These are phyloP conservation scores for Paradisaea rubra DNA, from an alignment of 2,113 vertebrate species.

Conservation along the genomic window DNA sequence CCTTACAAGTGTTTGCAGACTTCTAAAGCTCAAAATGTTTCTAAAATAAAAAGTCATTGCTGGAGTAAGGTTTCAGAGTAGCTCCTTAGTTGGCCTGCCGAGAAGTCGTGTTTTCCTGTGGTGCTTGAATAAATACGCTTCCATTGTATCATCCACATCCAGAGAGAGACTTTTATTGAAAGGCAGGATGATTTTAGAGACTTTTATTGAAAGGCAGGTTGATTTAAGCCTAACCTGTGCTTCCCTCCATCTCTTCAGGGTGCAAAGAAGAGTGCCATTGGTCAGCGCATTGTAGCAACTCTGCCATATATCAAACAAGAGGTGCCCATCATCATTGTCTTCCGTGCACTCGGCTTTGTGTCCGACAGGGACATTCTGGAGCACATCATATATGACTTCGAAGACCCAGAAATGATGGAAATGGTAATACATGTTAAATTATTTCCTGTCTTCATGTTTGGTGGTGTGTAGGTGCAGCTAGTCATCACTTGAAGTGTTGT, in stretches of 20 bases:
- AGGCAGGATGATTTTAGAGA: neutral
- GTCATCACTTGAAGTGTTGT: neutral
- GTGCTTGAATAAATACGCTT: neutral
- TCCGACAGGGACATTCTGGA: constrained; percentile 97
- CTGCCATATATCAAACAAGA: constrained; percentile 96
- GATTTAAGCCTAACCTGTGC: neutral
- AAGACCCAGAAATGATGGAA: constrained; percentile 99
- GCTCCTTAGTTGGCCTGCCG: neutral
- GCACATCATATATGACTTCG: constrained; percentile 98
- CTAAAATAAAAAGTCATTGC: neutral
- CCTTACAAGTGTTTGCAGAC: neutral
- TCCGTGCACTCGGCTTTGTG: constrained; percentile 93
- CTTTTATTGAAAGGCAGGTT: neutral
- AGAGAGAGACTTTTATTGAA: neutral
- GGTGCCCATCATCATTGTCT: constrained; percentile 99
- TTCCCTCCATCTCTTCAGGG: constrained; percentile 72
- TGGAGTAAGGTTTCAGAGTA: neutral
- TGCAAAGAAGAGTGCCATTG: constrained; percentile 97
- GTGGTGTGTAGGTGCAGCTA: neutral
- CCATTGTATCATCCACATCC: neutral
- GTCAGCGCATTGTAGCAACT: constrained; percentile 96
- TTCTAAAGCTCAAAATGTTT: neutral
- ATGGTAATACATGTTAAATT: constrained; percentile 78
- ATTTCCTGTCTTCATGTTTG: neutral
- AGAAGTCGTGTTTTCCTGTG: neutral